Base-by-base conservation (phyloP, 2,888 invertebrate species). In the Lordiphosa andalusiaca region DNA sequence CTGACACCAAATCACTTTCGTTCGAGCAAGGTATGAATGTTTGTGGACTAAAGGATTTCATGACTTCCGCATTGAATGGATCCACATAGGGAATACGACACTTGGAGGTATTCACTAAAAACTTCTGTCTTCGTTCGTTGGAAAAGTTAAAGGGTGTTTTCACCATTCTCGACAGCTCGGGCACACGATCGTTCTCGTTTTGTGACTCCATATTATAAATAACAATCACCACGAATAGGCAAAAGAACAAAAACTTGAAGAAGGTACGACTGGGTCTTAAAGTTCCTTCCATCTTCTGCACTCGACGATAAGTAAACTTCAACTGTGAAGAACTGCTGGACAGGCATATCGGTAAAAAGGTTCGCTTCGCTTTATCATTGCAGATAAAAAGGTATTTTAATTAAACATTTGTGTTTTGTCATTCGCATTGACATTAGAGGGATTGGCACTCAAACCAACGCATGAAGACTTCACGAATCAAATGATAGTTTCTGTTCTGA, bases 1-100 rank as follows among this genome's bases (percentile, higher is more conserved):
- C 44, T 2, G 21, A 36, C 33, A 78, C 48, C 5, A 59, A 38
- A 21, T 51, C 56, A 2, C 50, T 16, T n/a, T 54, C 56, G 16
- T 48, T 40, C n/a, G 52, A 10, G 39, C 74, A 75, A 1, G 13
- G 0, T 13, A 37, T 40, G 19, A 46, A 54, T 3, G 16, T 1
- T 0, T 25, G 2, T 4, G 46, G 37, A 2, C 0, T 0, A 6
- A 12, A 21, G 0, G 7, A 9, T 1, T 23, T 10, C 21, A 35
- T 16, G 1, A 53, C 23, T 1, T 55, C 58, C 0, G 21, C 0
- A 1, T 36, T 21, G 10, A 55, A 53, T 0, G 54, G 53, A 40
- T 67, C n/a, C 0, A 64, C 19, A 51, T 49, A 46, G 4, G 59
- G 58, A 39, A 68, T 68, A 37, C 53, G 49, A 21, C 68, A 68